Conservation (phyloP, 2,888 invertebrate species). For the Drosophila sordidula region DNA sequence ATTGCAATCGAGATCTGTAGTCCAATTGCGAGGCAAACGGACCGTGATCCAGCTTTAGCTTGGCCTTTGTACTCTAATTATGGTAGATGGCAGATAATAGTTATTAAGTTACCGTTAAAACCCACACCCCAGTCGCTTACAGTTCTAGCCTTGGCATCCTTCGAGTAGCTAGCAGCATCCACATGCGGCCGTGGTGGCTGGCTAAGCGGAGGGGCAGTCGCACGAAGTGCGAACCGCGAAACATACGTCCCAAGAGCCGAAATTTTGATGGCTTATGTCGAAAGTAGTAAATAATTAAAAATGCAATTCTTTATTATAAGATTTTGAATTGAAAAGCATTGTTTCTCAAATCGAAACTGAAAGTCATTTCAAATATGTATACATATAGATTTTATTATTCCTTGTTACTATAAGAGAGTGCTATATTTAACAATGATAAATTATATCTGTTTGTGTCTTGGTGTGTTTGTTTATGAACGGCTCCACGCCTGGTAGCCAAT, state of each 20-base stretch:
- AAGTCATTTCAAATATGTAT: constrained; percentile 21
- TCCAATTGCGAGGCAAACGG: constrained; percentile 89
- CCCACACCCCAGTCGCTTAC: not conserved
- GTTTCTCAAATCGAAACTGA: not conserved
- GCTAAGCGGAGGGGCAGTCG: constrained; percentile 2
- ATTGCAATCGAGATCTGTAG: constrained; percentile 96
- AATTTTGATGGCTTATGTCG: constrained; percentile 37
- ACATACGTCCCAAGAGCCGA: constrained; percentile 12
- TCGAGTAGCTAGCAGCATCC: constrained; percentile 12
- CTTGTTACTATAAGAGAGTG: constrained; percentile 58
- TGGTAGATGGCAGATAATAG: not conserved
- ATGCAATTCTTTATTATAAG: not conserved
- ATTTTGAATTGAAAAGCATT: constrained; percentile 1
- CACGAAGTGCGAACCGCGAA: constrained; percentile 21
- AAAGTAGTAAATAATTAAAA: not conserved
- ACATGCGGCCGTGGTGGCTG: not conserved
- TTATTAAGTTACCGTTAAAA: not conserved
- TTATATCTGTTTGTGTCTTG: constrained; percentile 52
- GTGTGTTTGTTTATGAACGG: constrained; percentile 44
- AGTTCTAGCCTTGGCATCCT: not conserved
- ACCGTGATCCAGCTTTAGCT: constrained; percentile 42
- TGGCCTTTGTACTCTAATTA: not conserved
- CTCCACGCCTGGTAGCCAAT: constrained; percentile 19
- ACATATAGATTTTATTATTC: constrained; percentile 64
- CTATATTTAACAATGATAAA: constrained; percentile 75